A percentile compares a stretch with the other conserved stretches of the same genome.
Evolutionary conservation across 2,888 invertebrate genomes (phyloP).

Genomic region (Platycnemis pennipes): DNA sequence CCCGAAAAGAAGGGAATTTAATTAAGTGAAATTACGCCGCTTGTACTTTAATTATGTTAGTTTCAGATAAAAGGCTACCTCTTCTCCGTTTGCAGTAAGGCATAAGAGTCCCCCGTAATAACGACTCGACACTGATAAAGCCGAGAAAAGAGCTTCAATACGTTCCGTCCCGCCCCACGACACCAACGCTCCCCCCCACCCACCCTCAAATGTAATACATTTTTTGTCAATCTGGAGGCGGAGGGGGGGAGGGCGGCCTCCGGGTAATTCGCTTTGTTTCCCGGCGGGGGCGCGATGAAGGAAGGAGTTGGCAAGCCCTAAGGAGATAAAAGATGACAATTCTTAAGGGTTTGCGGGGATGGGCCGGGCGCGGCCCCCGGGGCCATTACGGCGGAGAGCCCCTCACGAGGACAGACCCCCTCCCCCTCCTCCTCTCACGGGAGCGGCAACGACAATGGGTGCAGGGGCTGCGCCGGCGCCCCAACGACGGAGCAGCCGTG

Average conservation of each 20-base stretch:
- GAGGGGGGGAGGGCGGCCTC: not conserved
- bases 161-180: slow-evolving; percentile 35
- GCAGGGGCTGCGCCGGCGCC: not conserved
- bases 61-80: slow-evolving; percentile 79
- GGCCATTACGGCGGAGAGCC: not conserved
- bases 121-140: slow-evolving; percentile 73
- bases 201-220: slow-evolving; percentile 71
- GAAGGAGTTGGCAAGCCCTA: not conserved
- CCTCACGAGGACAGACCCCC: too few relatives aligned
- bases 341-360: not conserved
- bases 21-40: slow-evolving; percentile 82
- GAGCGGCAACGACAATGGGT: not conserved
- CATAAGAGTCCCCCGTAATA: slow-evolving; percentile 70
- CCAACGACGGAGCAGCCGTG: not conserved
- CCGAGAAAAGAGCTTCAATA: slow-evolving; percentile 71
- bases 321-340: slow-evolving; percentile 58
- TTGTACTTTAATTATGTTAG: slow-evolving; percentile 82
- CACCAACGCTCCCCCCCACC: not conserved
- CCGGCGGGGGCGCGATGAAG: not conserved
- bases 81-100: slow-evolving; percentile 72
- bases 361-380: not conserved
- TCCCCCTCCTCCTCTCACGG: not conserved
- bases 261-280: slow-evolving; percentile 9
- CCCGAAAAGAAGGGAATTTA: slow-evolving; percentile 80
- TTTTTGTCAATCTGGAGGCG: slow-evolving; percentile 71